These are phyloP conservation scores for Neoitamus cyanurus DNA, from an alignment of 2,888 invertebrate species.

Conservation along the genomic window DNA sequence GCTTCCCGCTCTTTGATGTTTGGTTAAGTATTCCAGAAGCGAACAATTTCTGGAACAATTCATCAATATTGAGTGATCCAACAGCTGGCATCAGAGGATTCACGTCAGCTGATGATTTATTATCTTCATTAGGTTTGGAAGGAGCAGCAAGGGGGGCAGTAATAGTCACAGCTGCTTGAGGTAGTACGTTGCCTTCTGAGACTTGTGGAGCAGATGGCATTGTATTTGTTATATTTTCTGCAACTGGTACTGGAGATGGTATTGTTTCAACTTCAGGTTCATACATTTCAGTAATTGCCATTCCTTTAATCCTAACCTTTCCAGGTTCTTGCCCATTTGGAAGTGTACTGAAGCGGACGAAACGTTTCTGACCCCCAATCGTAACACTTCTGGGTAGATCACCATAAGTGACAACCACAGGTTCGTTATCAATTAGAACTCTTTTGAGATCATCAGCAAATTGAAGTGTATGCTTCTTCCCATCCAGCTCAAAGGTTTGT, in stretches of 20 bases:
- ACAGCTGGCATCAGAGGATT: slow-evolving; percentile 59
- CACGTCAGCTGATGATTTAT: background rate
- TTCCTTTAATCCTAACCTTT: slow-evolving; percentile 75
- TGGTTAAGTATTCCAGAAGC: slow-evolving; percentile 81
- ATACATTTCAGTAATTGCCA: slow-evolving; percentile 72
- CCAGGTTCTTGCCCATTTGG: slow-evolving; percentile 81
- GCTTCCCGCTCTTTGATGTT: slow-evolving; percentile 51
- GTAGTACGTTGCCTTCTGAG: background rate
- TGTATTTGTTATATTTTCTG: background rate
- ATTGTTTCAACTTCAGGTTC: too few relatives aligned
- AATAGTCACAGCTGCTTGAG: background rate
- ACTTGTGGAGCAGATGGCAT: background rate
- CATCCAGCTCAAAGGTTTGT: slow-evolving; percentile 81
- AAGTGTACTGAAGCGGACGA: slow-evolving; percentile 82
- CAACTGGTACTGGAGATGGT: background rate
- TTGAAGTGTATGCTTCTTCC: slow-evolving; percentile 78
- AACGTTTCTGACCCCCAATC: slow-evolving; percentile 80
- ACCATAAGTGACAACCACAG: slow-evolving; percentile 84
- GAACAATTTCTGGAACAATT: slow-evolving; percentile 86
- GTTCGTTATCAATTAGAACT: slow-evolving; percentile 81
- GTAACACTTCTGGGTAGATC: slow-evolving; percentile 83
- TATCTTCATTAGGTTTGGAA: background rate
- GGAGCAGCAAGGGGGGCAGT: slow-evolving; percentile 38
- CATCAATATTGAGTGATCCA: slow-evolving; percentile 76
- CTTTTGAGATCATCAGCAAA: slow-evolving; percentile 83